These are phyloP conservation scores for Eucidaris tribuloides DNA, from an alignment of 35 echinoderm and acorn worm genomes.

Conservation along the genomic window DNA sequence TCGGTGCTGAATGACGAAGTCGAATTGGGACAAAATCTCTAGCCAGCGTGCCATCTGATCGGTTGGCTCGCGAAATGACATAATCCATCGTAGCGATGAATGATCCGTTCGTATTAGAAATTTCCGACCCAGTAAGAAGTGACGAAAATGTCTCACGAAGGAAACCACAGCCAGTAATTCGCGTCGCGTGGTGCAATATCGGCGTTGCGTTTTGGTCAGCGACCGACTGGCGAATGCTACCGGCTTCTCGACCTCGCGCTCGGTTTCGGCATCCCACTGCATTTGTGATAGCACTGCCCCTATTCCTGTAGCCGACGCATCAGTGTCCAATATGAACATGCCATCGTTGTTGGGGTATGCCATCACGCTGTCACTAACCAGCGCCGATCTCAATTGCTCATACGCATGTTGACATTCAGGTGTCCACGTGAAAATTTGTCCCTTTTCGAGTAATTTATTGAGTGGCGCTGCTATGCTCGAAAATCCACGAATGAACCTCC, in stretches of 20 bases:
- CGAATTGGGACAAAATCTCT: conserved; percentile 26
- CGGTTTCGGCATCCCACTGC: background rate
- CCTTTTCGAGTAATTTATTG: background rate
- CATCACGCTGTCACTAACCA: conserved; percentile 16
- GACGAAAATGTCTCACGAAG: conserved; percentile 34
- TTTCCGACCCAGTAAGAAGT: conserved; percentile 41
- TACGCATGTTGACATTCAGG: background rate
- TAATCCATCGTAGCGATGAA: conserved; percentile 27
- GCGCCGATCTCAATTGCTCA: background rate
- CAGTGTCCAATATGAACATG: conserved; percentile 28
- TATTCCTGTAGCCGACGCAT: conserved; percentile 24
- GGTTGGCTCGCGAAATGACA: conserved; percentile 45
- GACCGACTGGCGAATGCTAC: conserved; percentile 38
- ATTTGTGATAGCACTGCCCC: conserved; percentile 29
- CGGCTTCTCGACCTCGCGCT: conserved; percentile 18
- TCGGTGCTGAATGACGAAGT: conserved; percentile 33
- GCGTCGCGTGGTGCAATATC: conserved; percentile 55
- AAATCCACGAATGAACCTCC: conserved; percentile 9
- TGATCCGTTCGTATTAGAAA: conserved; percentile 62
- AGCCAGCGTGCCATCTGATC: conserved; percentile 64
- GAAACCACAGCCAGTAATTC: conserved; percentile 46
- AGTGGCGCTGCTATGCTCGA: background rate
- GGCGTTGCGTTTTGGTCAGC: conserved; percentile 13
- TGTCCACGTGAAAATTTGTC: background rate
- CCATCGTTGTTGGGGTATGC: conserved; percentile 18